phyloP scores from a whole-genome alignment of 1,140 invertebrate species.

The Calycopis cecrops region DNA sequence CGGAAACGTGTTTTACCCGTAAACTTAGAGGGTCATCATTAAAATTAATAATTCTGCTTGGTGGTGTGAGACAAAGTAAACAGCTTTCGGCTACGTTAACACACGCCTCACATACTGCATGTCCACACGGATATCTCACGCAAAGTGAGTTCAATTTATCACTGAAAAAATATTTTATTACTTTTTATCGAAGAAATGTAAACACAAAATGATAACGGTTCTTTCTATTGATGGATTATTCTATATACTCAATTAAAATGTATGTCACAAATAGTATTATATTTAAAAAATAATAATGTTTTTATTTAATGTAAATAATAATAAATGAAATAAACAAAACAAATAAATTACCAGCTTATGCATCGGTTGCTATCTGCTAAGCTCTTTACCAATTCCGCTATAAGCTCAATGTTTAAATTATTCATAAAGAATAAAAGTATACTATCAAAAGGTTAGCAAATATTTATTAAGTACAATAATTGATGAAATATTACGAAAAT shows the following conservation, averaged over 20 bases:
- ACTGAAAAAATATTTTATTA: slow-evolving; percentile 27
- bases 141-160: slow-evolving; percentile 36
- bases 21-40: slow-evolving; percentile 34
- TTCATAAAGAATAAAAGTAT: slow-evolving; percentile 27
- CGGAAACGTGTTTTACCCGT: slow-evolving; percentile 35
- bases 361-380: slow-evolving; percentile 43
- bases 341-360: slow-evolving; percentile 40
- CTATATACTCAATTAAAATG: too few relatives aligned
- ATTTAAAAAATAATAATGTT: too few relatives aligned
- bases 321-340: slow-evolving; percentile 15
- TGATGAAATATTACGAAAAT: too few relatives aligned
- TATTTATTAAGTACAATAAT: too few relatives aligned
- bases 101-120: slow-evolving; percentile 45
- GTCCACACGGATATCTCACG: slow-evolving; percentile 50
- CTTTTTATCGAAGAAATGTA: too few relatives aligned
- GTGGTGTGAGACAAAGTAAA: slow-evolving; percentile 36
- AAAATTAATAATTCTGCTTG: slow-evolving; percentile 12
- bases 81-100: slow-evolving; percentile 33
- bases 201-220: too few relatives aligned
- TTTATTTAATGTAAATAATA: too few relatives aligned
- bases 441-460: too few relatives aligned
- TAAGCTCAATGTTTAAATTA: slow-evolving; percentile 35
- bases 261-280: too few relatives aligned
- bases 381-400: slow-evolving; percentile 37
- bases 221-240: too few relatives aligned